Base-by-base conservation (phyloP, 2,113 vertebrate genomes). In the Solea solea region DNA sequence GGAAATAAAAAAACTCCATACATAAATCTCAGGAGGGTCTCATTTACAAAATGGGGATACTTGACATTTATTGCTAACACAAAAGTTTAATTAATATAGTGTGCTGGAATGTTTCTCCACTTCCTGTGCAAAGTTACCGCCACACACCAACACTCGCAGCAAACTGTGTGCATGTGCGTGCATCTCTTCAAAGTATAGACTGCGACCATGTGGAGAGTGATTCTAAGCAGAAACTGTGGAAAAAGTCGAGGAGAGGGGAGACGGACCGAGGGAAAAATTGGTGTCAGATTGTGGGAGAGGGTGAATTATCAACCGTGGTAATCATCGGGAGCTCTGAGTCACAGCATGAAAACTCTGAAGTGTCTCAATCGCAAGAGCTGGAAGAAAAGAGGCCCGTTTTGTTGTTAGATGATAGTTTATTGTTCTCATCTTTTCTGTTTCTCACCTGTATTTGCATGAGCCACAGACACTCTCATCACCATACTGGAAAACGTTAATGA, bases 251-350 rank as follows among this genome's bases (percentile, higher is more conserved):
- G 28, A 64, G 49, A 15, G 28, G 56, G 58, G 34, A 52, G 45
- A 61, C 21, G 0, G 46, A 55, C 27, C 62, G 63, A 62, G 42
- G 60, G 40, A 63, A 76, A 75, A 64, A 58, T 5, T 74, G 27
- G 74, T 81, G 81, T 87, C 82, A 76, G 78, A 77, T 85, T 85
- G 55, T 76, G 76, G 78, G 69, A 71, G 62, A 61, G 82, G 78
- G 78, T 72, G 76, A 73, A 48, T 44, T 61, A 84, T 87, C 68
- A 40, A 64, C 51, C 74, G n/a, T 67, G 55, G 82, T 70, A 72
- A 82, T 78, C 51, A 60, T 86, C 41, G 84, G 86, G 82, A 90
- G 56, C 69, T 86, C 82, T 89, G 84, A 93, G 81, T 93, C 90
- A 92, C 67, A 76, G 53, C 11, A 46, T 68, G 71, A 81, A 55